phyloP scores from a whole-genome alignment of 1,140 invertebrate genomes.

The Helicoverpa armigera region DNA sequence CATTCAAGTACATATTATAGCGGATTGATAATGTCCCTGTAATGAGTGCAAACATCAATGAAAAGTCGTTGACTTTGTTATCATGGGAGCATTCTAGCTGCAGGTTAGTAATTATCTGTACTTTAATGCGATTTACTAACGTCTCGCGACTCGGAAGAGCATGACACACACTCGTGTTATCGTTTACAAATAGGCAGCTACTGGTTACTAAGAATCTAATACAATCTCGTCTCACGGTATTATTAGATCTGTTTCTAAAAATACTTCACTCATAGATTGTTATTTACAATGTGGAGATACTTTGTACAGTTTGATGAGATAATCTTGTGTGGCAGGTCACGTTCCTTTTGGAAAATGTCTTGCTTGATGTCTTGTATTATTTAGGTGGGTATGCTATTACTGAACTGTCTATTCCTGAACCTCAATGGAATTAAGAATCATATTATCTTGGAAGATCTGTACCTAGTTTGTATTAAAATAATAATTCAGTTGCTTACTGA shows the following conservation, averaged over 20 bases:
- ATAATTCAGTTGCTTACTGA: no score
- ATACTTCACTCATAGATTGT: not conserved
- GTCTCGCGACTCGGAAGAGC: not conserved
- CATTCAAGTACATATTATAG: constrained; percentile 21
- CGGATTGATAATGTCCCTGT: constrained; percentile 19
- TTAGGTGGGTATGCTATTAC: no score
- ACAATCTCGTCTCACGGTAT: not conserved
- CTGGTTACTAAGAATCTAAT: not conserved
- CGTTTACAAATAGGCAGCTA: not conserved
- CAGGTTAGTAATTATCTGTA: constrained; percentile 14
- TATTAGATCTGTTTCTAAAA: not conserved
- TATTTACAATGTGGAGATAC: no score
- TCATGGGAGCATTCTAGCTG: constrained; percentile 18
- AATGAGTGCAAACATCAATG: constrained; percentile 19
- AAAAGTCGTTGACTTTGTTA: constrained; percentile 40
- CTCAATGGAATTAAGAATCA: no score
- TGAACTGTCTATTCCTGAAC: no score
- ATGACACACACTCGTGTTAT: not conserved
- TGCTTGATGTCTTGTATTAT: no score
- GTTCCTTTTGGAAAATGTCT: not conserved
- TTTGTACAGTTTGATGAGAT: no score
- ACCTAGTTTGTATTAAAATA: no score
- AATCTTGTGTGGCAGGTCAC: no score
- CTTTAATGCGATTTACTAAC: constrained; percentile 10
- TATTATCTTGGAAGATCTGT: no score